Evolutionary conservation across 64 coral and sea anemone genomes (phyloP).

Genomic region (Anthopleura sola): DNA sequence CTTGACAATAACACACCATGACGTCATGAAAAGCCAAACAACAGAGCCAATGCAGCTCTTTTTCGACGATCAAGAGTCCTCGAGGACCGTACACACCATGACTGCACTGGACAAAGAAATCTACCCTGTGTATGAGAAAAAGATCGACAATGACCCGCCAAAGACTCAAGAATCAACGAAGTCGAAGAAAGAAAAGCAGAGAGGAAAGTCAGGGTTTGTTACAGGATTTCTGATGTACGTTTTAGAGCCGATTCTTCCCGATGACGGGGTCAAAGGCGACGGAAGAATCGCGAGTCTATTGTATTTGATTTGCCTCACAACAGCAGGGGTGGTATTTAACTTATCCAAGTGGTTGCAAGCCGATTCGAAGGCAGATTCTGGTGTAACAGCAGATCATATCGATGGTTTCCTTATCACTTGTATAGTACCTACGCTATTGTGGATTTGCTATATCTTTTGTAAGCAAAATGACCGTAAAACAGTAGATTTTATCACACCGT

Average conservation of each 20-base stretch:
- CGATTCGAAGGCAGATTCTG: slow-evolving; percentile 81
- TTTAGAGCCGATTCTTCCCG: slow-evolving; percentile 75
- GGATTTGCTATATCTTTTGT: slow-evolving; percentile 97
- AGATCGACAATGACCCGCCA: slow-evolving; percentile 35
- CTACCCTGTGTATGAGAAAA: slow-evolving; percentile 68
- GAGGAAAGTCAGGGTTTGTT: slow-evolving; percentile 11
- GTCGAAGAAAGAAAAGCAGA: slow-evolving; percentile 31
- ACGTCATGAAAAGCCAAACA: slow-evolving; percentile 67
- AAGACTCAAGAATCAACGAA: slow-evolving; percentile 49
- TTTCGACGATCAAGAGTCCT: slow-evolving; percentile 42
- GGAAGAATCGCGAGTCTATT: slow-evolving; percentile 92
- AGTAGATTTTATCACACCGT: slow-evolving; percentile 81
- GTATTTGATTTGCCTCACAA: slow-evolving; percentile 96
- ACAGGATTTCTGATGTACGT: slow-evolving; percentile 67
- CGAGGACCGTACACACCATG: slow-evolving; percentile 49
- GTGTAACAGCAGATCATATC: slow-evolving; percentile 90
- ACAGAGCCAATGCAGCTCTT: slow-evolving; percentile 20
- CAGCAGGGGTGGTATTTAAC: slow-evolving; percentile 97
- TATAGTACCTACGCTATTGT: slow-evolving; percentile 82
- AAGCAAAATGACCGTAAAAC: slow-evolving; percentile 94
- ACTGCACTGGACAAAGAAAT: slow-evolving; percentile 46
- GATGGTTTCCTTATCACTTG: slow-evolving; percentile 97
- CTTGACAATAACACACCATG: slow-evolving; percentile 34
- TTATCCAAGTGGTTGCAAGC: slow-evolving; percentile 92
- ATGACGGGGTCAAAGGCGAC: slow-evolving; percentile 92